These are phyloP conservation scores for Egretta garzetta DNA, from an alignment of 2,113 vertebrate species.

Conservation along the genomic window DNA sequence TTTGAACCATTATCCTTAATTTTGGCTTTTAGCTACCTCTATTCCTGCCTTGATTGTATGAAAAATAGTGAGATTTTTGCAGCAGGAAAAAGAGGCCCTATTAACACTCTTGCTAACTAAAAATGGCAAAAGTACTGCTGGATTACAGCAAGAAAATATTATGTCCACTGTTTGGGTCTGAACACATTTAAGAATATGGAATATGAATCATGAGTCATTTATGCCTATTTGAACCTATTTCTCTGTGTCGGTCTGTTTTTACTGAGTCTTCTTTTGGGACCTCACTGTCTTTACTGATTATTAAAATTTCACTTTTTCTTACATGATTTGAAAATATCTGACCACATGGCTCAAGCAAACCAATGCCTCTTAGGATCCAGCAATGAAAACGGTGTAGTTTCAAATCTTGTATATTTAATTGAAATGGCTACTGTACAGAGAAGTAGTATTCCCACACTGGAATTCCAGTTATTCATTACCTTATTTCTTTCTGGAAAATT, in stretches of 20 bases:
- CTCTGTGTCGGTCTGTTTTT: neutral
- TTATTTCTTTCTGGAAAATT: slow-evolving; percentile 55
- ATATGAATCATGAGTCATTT: neutral
- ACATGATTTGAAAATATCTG: neutral
- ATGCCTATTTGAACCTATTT: neutral
- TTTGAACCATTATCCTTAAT: neutral
- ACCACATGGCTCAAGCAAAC: neutral
- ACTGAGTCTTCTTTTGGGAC: neutral
- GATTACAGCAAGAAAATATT: neutral
- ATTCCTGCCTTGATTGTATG: neutral
- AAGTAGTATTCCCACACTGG: slow-evolving; percentile 28
- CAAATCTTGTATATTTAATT: slow-evolving; percentile 32
- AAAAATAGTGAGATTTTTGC: neutral
- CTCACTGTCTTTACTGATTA: neutral
- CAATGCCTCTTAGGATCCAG: neutral
- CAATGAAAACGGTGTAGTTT: neutral
- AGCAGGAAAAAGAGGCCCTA: neutral
- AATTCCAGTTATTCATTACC: slow-evolving; percentile 51
- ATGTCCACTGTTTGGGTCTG: neutral
- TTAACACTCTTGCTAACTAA: neutral
- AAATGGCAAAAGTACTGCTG: neutral
- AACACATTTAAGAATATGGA: neutral
- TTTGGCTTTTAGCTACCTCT: neutral
- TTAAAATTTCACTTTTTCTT: slow-evolving; percentile 23
- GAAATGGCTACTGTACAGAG: slow-evolving; percentile 6